phyloP scores from a whole-genome alignment of 2,797 vertebrate species.

The Notolabrus celidotus region DNA sequence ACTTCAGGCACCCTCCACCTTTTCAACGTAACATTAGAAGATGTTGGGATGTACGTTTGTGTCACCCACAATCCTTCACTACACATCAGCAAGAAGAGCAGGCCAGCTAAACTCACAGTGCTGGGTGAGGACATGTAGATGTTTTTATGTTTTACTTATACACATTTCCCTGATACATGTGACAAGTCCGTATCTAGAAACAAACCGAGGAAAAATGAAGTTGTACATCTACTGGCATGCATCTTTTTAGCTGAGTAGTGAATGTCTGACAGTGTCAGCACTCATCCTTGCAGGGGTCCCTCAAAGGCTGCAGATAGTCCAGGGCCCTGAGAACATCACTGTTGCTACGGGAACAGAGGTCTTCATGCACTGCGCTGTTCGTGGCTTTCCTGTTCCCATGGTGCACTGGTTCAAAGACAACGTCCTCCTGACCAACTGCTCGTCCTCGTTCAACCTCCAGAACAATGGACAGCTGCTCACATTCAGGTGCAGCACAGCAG shows the following conservation, averaged over 20 bases:
- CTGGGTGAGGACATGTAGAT: conserved; percentile 61
- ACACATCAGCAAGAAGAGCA: conserved; percentile 78
- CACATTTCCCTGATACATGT: no score
- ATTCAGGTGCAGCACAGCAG: conserved; percentile 75
- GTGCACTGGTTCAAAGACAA: conserved; percentile 88
- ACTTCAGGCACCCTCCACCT: conserved; percentile 83
- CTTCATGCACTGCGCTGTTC: conserved; percentile 78
- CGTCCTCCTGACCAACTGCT: conserved; percentile 73
- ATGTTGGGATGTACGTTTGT: conserved; percentile 83
- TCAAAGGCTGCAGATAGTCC: conserved; percentile 71
- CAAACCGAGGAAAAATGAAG: no score
- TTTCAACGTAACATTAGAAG: conserved; percentile 76
- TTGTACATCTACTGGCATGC: no score
- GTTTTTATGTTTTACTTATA: no score
- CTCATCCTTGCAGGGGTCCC: conserved; percentile 61
- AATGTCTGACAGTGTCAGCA: not conserved
- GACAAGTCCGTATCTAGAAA: no score
- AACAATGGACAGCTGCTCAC: conserved; percentile 85
- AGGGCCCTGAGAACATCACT: conserved; percentile 83
- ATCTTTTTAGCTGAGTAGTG: not conserved
- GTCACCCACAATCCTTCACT: conserved; percentile 79
- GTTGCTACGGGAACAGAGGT: conserved; percentile 77
- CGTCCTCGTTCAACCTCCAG: conserved; percentile 71
- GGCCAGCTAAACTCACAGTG: conserved; percentile 78
- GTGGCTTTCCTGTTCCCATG: conserved; percentile 81